A percentile compares a stretch with the other conserved stretches of the same genome.
Conservation (phyloP, 2,113 vertebrate species). For the Phalacrocorax brasilianus region DNA sequence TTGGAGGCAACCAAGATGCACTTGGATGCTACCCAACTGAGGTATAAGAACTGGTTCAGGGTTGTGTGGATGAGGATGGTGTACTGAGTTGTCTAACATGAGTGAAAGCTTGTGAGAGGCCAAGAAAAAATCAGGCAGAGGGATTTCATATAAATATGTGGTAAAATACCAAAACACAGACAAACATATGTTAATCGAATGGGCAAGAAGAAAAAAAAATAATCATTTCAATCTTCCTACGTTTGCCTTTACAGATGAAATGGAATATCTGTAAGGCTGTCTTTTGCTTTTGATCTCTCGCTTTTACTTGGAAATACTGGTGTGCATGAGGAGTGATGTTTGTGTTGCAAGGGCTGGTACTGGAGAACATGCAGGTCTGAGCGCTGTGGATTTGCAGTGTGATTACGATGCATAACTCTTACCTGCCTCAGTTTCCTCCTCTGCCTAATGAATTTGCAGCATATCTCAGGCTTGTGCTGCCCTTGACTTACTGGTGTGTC, state of each 20-base stretch:
- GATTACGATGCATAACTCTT: background rate
- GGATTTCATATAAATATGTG: background rate
- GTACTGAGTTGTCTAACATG: background rate
- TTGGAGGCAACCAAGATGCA: background rate
- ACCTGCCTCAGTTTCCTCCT: constrained; percentile 34
- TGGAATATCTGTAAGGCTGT: constrained; percentile 25
- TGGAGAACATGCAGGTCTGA: background rate
- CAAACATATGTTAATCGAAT: constrained; percentile 43
- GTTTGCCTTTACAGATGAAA: constrained; percentile 26
- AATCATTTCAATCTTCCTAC: constrained; percentile 28
- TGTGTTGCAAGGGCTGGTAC: background rate
- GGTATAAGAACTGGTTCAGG: background rate
- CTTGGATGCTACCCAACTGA: accelerated
- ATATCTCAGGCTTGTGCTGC: background rate
- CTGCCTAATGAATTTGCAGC: background rate
- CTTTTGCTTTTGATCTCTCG: constrained; percentile 31
- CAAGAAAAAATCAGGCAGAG: background rate
- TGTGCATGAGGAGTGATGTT: background rate
- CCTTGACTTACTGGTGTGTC: background rate
- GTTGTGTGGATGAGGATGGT: background rate
- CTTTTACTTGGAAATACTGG: constrained; percentile 13
- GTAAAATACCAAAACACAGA: constrained; percentile 24
- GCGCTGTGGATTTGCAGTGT: background rate
- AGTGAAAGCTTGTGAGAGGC: background rate
- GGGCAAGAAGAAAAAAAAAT: background rate